phyloP scores from a whole-genome alignment of 1,140 invertebrate species.

The Calephelis virginiensis region DNA sequence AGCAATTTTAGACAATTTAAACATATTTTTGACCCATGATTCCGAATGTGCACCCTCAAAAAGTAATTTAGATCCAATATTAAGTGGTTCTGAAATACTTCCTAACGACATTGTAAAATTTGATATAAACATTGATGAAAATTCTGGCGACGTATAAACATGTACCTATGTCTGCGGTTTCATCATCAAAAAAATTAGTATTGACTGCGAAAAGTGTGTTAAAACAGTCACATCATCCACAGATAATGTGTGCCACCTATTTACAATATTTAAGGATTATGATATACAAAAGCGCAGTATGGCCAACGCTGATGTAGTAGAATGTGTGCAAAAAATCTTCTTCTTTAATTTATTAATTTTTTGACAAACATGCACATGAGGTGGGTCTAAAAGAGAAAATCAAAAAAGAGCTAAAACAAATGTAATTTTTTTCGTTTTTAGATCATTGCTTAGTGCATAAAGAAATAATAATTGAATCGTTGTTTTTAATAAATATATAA shows the following conservation, averaged over 20 bases:
- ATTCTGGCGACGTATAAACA: neutral
- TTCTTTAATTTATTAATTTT: neutral
- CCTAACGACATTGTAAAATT: neutral
- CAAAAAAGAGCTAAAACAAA: neutral
- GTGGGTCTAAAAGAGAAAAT: neutral
- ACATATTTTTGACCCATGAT: neutral
- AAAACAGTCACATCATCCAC: neutral
- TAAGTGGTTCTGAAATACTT: no score
- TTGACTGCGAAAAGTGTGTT: neutral
- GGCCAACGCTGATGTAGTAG: neutral
- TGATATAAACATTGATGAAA: neutral
- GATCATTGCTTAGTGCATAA: neutral
- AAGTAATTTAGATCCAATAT: neutral
- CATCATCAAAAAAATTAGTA: neutral
- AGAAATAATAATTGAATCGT: neutral
- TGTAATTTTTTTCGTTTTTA: neutral
- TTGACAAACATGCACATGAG: neutral
- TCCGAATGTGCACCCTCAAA: neutral
- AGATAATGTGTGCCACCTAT: neutral
- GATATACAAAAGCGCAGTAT: neutral
- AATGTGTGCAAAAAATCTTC: neutral
- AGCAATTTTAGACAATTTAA: neutral
- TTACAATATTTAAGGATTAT: neutral
- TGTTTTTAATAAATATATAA: neutral
- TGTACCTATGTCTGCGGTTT: neutral